Percentiles rank a stretch among this genome's conserved stretches.
Conservation (phyloP, 2,797 vertebrate genomes). For the Neomorphus geoffroyi region DNA sequence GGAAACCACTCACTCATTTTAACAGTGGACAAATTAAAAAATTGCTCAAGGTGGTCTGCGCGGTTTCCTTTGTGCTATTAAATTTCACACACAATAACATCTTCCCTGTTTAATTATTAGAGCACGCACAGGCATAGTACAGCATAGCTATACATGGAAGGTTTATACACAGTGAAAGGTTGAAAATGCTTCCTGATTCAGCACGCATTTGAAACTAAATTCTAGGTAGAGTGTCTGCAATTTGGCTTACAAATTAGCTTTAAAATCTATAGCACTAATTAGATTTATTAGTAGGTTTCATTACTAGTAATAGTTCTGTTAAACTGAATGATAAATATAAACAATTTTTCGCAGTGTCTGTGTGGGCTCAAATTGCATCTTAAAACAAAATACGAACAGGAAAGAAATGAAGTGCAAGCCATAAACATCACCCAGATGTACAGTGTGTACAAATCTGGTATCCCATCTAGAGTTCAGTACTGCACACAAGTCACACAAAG, state of each 20-base stretch:
- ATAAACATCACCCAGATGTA: not conserved
- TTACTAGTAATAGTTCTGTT: not conserved
- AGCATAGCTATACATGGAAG: not conserved
- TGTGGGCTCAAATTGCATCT: not conserved
- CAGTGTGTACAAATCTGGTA: rapidly evolving
- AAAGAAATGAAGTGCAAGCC: not conserved
- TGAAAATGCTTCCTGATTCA: not conserved
- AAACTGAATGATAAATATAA: constrained; percentile 1
- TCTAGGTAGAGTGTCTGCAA: not conserved
- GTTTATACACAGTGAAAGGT: not conserved
- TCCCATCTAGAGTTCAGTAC: not conserved
- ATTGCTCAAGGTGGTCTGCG: not conserved
- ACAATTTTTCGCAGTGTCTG: not conserved
- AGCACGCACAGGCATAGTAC: not conserved
- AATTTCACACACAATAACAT: not conserved
- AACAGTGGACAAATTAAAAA: not conserved
- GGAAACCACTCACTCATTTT: not conserved
- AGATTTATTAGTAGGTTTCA: not conserved
- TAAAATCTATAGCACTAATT: not conserved
- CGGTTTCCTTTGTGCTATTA: not conserved
- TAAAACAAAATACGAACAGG: not conserved
- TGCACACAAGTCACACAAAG: rapidly evolving
- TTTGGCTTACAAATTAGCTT: constrained; percentile 6
- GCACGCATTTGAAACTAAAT: not conserved
- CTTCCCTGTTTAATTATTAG: not conserved